phyloP scores from a whole-genome alignment of 2,888 invertebrate genomes.

The Salpingus planirostris region DNA sequence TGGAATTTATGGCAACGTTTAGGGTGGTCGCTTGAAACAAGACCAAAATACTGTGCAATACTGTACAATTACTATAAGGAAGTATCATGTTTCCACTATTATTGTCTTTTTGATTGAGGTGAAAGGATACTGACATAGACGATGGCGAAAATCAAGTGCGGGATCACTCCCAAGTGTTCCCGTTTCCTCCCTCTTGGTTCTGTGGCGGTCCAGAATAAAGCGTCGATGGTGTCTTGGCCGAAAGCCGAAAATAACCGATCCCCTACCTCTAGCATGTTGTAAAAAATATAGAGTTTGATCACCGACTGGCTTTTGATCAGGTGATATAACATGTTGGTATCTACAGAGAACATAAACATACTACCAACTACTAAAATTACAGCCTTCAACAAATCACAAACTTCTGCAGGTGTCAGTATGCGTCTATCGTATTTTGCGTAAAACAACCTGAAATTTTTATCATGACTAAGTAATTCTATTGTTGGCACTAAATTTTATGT shows the following conservation, averaged over 20 bases:
- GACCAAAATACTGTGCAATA: constrained; percentile 80
- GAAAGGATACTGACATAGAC: constrained; percentile 92
- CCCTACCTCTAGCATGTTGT: constrained; percentile 98
- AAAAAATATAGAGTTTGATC: constrained; percentile 98
- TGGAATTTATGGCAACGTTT: constrained; percentile 98
- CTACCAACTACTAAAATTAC: constrained; percentile 75
- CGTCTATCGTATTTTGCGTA: too few relatives aligned
- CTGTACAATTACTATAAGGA: too few relatives aligned
- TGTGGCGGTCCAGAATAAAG: constrained; percentile 96
- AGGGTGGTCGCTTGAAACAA: constrained; percentile 95
- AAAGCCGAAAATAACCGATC: constrained; percentile 93
- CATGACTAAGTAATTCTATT: too few relatives aligned
- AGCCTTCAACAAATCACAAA: constrained; percentile 94
- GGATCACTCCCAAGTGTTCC: constrained; percentile 77
- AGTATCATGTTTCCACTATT: too few relatives aligned
- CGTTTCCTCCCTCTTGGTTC: constrained; percentile 79
- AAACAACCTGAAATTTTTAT: too few relatives aligned
- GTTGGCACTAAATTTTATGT: constrained; percentile 29
- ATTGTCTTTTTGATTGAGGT: too few relatives aligned
- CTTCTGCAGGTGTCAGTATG: constrained; percentile 77
- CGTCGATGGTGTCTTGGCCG: constrained; percentile 97
- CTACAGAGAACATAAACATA: constrained; percentile 81
- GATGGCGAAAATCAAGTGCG: constrained; percentile 86
- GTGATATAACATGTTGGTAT: constrained; percentile 97
- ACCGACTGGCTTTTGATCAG: constrained; percentile 95